Base-by-base conservation (phyloP, 2,888 invertebrate genomes). In the Cephus nigrinus region DNA sequence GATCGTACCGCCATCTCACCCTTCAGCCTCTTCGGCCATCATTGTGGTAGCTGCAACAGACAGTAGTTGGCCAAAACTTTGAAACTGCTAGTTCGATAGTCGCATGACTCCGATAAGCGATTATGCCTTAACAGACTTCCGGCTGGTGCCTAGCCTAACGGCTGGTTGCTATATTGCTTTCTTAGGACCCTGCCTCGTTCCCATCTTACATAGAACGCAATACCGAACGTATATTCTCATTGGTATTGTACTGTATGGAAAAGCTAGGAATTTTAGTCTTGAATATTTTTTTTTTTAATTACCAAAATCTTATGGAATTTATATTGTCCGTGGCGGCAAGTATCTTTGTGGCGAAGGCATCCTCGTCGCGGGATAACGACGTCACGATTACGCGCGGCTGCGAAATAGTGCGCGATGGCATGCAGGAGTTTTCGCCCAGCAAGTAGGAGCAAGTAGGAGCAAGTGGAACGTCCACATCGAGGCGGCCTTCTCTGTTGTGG, bases 71-170 rank as follows among this genome's bases (percentile, higher is more conserved):
- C 84, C 85, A 79, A 87, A 88, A 87, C 83, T 87, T 87, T 86
- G 83, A 87, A 88, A 87, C 87, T 83, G 86, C 83, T 84, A 83
- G 86, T 88, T 87, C 82, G 83, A 84, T 84, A 84, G 85, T 89
- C 88, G 86, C 88, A 88, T 88, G 88, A 84, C 84, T 85, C 84
- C 85, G 85, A 89, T 88, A 88, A 88, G 86, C 85, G 84, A 85
- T 85, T 86, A 87, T 83, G 79, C 84, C 75, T 81, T 76, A 79
- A 81, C 80, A 80, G 77, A 81, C 68, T 76, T 35, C 72, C 36
- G 69, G 68, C 74, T 68, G 76, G 77, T 76, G 76, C 79, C 77
- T 80, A 55, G 9, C 23, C 23, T 87, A 87, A 88, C 87, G 84
- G 87, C 85, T 85, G 86, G 88, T 87, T 87, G 82, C 83, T 82